Evolutionary conservation across 2,888 invertebrate genomes (phyloP).

Genomic region (Ophion ventricosus): DNA sequence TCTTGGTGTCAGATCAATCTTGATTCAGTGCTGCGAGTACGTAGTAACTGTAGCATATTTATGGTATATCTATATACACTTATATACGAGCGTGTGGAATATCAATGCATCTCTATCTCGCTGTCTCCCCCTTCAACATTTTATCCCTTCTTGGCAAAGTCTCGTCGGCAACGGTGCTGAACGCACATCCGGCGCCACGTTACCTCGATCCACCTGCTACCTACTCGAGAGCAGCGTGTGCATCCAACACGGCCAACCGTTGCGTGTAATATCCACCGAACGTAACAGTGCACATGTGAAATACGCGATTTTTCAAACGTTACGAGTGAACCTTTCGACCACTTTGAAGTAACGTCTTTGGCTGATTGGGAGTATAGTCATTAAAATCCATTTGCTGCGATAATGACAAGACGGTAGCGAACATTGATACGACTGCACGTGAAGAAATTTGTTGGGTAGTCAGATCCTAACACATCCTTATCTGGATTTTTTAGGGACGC

Average conservation of each 20-base stretch:
- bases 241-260: conserved; percentile 43
- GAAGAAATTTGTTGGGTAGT: too few relatives aligned
- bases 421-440: too few relatives aligned
- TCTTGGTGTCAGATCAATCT: conserved; percentile 71
- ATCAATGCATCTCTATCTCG: conserved; percentile 44
- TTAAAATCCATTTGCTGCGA: too few relatives aligned
- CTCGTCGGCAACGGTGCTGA: conserved; percentile 60
- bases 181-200: conserved; percentile 80
- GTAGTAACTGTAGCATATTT: conserved; percentile 71
- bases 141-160: conserved; percentile 38
- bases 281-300: not conserved
- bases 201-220: conserved; percentile 78
- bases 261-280: conserved; percentile 15
- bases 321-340: not conserved
- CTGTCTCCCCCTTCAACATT: not conserved
- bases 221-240: conserved; percentile 59
- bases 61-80: conserved; percentile 37
- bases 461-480: too few relatives aligned
- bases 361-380: too few relatives aligned
- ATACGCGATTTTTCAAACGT: conserved; percentile 33
- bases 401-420: too few relatives aligned
- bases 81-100: conserved; percentile 74
- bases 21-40: conserved; percentile 70
- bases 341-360: too few relatives aligned
- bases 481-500: too few relatives aligned